phyloP scores from a whole-genome alignment of 2,113 vertebrate species.

The Regulus satrapa region DNA sequence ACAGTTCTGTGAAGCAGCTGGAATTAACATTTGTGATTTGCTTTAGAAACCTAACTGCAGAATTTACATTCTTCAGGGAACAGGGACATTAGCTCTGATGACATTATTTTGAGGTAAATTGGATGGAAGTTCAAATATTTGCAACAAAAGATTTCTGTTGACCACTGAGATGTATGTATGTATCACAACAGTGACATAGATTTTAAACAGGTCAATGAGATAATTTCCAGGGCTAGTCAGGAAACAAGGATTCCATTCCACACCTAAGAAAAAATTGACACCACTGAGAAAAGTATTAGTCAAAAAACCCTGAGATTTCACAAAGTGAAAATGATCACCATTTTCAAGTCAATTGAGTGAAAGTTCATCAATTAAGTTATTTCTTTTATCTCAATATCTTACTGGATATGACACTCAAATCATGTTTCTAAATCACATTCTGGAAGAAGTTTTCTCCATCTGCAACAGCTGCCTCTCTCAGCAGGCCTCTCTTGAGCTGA shows the following conservation, averaged over 20 bases:
- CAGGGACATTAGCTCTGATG: not conserved
- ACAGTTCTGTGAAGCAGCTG: not conserved
- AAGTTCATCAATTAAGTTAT: not conserved
- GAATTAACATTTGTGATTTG: not conserved
- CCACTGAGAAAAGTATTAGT: not conserved
- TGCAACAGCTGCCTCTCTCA: not conserved
- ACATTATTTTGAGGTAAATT: constrained; percentile 22
- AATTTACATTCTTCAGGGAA: constrained; percentile 26
- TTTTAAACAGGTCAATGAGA: not conserved
- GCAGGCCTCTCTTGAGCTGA: not conserved
- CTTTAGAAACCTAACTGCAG: constrained; percentile 1
- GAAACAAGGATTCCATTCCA: not conserved
- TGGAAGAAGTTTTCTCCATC: not conserved
- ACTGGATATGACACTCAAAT: not conserved
- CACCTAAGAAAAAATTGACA: not conserved
- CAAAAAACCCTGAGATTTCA: not conserved
- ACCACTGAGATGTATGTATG: not conserved
- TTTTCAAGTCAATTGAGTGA: not conserved
- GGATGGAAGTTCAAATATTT: constrained; percentile 7
- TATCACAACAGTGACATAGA: not conserved
- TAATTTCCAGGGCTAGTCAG: not conserved
- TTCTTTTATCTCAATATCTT: not conserved
- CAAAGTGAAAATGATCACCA: not conserved
- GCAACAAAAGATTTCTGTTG: not conserved
- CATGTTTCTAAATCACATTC: not conserved